Evolutionary conservation across 2,797 vertebrate species (phyloP).

Genomic region (Neosilurus hyrtlii): DNA sequence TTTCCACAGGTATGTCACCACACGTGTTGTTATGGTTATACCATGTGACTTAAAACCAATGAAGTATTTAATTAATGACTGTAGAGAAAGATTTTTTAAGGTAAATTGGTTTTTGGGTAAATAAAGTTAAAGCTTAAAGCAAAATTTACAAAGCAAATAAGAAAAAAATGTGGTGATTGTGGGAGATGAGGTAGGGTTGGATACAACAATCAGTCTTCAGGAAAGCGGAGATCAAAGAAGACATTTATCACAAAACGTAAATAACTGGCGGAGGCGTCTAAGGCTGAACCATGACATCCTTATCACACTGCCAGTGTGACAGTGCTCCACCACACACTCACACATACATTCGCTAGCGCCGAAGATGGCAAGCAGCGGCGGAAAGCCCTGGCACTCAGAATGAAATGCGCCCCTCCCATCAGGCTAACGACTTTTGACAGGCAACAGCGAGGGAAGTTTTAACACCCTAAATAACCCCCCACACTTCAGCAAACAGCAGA

Average conservation of each 20-base stretch:
- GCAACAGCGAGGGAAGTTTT: background rate
- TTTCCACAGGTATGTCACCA: background rate
- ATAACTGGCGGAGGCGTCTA: slow-evolving; percentile 20
- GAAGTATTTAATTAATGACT: too few relatives aligned
- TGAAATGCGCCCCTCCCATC: slow-evolving; percentile 3
- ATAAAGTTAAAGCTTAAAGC: too few relatives aligned
- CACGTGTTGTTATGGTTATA: background rate
- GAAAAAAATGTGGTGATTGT: background rate
- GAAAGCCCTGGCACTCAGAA: background rate
- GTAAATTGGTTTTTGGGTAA: too few relatives aligned
- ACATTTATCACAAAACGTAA: slow-evolving; percentile 31
- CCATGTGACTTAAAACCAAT: background rate
- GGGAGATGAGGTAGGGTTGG: background rate
- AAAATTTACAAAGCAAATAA: too few relatives aligned
- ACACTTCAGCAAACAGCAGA: background rate
- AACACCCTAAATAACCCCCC: background rate
- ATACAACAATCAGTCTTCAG: background rate
- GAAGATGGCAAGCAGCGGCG: background rate
- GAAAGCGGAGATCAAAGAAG: slow-evolving; percentile 19
- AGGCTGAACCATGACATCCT: slow-evolving; percentile 16
- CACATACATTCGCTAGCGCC: slow-evolving; percentile 11
- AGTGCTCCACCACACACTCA: slow-evolving; percentile 22
- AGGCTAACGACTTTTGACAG: slow-evolving; percentile 20
- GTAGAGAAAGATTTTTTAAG: too few relatives aligned
- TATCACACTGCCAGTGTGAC: slow-evolving; percentile 25